phyloP scores from a whole-genome alignment of 2,888 invertebrate genomes.

The Junonia oenone region DNA sequence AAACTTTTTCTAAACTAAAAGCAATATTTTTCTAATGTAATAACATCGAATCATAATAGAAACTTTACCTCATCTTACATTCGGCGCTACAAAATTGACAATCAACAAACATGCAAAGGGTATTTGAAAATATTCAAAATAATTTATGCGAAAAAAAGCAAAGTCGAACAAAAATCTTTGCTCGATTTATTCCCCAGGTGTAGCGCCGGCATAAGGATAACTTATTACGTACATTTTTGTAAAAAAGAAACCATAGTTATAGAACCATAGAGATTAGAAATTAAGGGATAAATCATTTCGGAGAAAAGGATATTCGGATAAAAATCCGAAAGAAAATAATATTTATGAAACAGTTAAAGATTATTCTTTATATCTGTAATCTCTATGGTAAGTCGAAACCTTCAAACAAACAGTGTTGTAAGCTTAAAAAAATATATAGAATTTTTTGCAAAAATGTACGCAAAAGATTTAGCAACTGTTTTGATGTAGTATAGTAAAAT shows the following conservation, averaged over 20 bases:
- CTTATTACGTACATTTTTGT: constrained; percentile 13
- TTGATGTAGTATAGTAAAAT: constrained; percentile 53
- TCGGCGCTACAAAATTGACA: neutral
- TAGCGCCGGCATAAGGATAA: neutral
- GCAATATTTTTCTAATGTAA: constrained; percentile 67
- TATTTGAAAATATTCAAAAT: neutral
- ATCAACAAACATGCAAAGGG: neutral
- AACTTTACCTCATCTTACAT: constrained; percentile 24
- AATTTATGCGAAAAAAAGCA: neutral
- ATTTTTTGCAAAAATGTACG: constrained; percentile 21
- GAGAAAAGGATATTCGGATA: neutral
- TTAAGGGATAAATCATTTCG: no score
- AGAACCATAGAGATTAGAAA: neutral
- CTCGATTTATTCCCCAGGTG: neutral
- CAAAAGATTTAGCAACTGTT: constrained; percentile 38
- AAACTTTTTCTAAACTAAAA: constrained; percentile 56
- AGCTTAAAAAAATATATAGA: constrained; percentile 25
- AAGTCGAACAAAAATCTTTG: no score
- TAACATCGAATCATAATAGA: constrained; percentile 31
- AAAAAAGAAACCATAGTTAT: neutral
- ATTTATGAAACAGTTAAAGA: no score
- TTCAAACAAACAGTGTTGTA: constrained; percentile 37
- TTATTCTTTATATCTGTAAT: no score
- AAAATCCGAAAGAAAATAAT: neutral
- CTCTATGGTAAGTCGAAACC: no score